Evolutionary conservation across 2,113 vertebrate genomes (phyloP), one percentile per base, ranked within the genome.

Genomic region (Barbus barbus): DNA sequence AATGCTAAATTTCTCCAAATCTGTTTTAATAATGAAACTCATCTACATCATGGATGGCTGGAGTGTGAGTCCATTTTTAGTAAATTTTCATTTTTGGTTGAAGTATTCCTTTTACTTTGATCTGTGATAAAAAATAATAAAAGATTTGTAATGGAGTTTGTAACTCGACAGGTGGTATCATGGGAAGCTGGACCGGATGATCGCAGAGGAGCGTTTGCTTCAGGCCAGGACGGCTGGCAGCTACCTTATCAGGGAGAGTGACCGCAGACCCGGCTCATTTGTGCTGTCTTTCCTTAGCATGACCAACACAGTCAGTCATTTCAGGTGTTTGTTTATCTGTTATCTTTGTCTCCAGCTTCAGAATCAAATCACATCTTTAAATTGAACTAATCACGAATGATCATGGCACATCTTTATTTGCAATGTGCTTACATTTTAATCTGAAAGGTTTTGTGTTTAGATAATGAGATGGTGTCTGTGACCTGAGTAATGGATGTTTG

Each of bases 161-260:
- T 73, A 24, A 16, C 13, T 44, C 13, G 1, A 53, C 89, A 99
- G 98, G 94, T 99, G 98, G 98, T 99, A 99, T 96, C 98, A 99
- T 95, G 98, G 98, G 91, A 99, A 99, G 91, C 96, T 99, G 91
- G 98, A 99, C 92, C 94, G 98, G 95, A 96, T 96, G 78, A 99
- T 99, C 87, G 98, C 98, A 73, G 98, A 99, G 94, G 98, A 99
- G 91, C 95, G 98, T 85, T 96, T 99, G 88, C 92, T 96, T 46
- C 98, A 99, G 93, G 97, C 97, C 1, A 95, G 93, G 69, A 96
- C 92, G 81, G 95, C 96, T 74, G 98, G 98, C 91, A 98, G 98
- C 94, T 99, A 99, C 91, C 96, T 99, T 93, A 99, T 99, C 94
- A 95, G 98, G 93, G 98, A 99, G 93, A 99, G 98, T 90, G 98